A percentile compares a stretch with the other conserved stretches of the same genome.
Conservation (phyloP, 2,888 invertebrate species). For the Nemoura dubitans region DNA sequence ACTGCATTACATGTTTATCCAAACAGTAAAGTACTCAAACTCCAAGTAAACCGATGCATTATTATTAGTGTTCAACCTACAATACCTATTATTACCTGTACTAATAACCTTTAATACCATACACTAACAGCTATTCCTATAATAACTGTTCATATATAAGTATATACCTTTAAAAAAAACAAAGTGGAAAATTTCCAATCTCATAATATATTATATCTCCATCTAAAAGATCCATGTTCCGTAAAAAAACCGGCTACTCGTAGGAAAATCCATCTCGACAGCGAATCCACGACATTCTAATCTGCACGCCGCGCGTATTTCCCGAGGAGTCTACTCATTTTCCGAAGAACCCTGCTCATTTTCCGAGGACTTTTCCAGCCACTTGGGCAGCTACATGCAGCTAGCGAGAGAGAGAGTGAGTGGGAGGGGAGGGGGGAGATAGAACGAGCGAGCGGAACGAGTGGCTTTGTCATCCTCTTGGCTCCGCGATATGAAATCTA, state of each 20-base stretch:
- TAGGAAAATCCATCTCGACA: neutral
- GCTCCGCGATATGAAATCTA: constrained; percentile 4
- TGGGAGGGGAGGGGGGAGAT: neutral
- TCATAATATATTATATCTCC: neutral
- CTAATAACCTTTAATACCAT: no score
- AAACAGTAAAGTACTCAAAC: no score
- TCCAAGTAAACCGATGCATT: no score
- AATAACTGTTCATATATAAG: no score
- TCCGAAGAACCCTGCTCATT: neutral
- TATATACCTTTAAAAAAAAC: neutral
- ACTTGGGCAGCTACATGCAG: neutral
- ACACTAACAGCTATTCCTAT: no score
- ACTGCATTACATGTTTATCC: no score
- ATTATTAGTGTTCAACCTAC: neutral
- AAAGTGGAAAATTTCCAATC: neutral
- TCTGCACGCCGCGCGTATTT: neutral
- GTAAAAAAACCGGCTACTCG: neutral
- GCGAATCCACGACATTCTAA: neutral
- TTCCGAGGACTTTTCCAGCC: neutral
- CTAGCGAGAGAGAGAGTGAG: no score
- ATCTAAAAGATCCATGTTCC: neutral
- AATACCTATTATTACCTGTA: no score
- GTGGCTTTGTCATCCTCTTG: constrained; percentile 7
- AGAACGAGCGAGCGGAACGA: neutral
- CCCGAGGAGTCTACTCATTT: neutral